phyloP scores from a whole-genome alignment of 2,113 vertebrate species.

The Pampusana beccarii region DNA sequence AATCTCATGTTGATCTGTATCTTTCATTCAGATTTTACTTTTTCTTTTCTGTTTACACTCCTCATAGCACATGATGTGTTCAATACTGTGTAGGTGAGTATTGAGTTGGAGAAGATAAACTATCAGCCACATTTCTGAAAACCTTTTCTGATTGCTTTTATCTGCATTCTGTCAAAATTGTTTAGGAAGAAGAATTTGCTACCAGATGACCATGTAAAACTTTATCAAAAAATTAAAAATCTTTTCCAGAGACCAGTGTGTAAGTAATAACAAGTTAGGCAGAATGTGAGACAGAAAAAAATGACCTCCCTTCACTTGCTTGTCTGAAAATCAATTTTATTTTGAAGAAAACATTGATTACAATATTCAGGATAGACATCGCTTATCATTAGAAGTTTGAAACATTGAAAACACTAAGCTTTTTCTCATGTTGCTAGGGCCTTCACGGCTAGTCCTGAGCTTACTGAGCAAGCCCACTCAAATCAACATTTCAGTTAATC shows the following conservation, averaged over 20 bases:
- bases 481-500: not conserved
- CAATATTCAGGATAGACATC: not conserved
- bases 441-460: not conserved
- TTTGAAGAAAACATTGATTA: slow-evolving; percentile 5
- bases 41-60: not conserved
- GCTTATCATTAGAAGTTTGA: not conserved
- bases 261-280: not conserved
- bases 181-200: not conserved
- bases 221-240: not conserved
- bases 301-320: not conserved
- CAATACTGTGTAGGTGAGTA: not conserved
- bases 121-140: not conserved
- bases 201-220: not conserved
- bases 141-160: not conserved
- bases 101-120: not conserved
- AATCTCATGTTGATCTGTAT: not conserved
- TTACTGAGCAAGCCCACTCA: not conserved
- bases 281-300: not conserved
- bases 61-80: not conserved
- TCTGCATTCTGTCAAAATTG: not conserved
- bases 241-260: not conserved
- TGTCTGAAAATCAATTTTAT: slow-evolving; percentile 38
- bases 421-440: not conserved
- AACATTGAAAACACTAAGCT: not conserved
- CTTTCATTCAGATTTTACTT: not conserved